Evolutionary conservation across 2,797 vertebrate genomes (phyloP).

Genomic region (Anas flavirostris): DNA sequence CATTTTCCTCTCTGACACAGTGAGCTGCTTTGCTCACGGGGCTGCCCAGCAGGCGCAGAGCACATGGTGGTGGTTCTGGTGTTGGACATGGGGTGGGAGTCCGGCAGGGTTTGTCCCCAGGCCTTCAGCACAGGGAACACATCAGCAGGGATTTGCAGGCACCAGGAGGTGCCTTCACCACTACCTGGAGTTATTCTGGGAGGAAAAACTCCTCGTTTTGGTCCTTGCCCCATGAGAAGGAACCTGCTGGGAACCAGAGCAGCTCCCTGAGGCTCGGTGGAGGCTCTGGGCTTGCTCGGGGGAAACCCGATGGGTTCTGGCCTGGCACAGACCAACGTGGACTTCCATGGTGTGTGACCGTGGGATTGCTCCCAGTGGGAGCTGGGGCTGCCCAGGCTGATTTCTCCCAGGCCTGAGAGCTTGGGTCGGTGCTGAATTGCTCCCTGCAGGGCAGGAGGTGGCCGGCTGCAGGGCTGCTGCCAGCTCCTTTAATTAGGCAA

Average conservation of each 20-base stretch:
- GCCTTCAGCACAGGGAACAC: neutral
- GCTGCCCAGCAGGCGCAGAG: neutral
- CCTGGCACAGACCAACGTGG: neutral
- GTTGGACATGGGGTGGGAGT: neutral
- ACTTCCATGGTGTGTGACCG: neutral
- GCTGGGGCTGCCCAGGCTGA: accelerated
- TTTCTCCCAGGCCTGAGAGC: neutral
- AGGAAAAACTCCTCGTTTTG: neutral
- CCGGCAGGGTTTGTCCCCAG: accelerated
- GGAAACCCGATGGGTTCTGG: accelerated
- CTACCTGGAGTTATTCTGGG: accelerated
- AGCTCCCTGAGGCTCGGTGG: neutral
- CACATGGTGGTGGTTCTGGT: neutral
- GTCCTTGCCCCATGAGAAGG: neutral
- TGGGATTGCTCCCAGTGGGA: neutral
- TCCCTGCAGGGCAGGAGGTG: neutral
- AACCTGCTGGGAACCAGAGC: neutral
- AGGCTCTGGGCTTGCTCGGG: neutral
- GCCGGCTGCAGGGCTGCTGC: neutral
- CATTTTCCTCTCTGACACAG: neutral
- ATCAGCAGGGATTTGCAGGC: accelerated
- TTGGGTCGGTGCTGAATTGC: accelerated
- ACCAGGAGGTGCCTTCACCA: accelerated
- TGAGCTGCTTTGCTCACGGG: neutral
- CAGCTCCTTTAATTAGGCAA: conserved; percentile 4